These are phyloP conservation scores for Drosophila greeni DNA, from an alignment of 2,888 invertebrate species.

Conservation along the genomic window DNA sequence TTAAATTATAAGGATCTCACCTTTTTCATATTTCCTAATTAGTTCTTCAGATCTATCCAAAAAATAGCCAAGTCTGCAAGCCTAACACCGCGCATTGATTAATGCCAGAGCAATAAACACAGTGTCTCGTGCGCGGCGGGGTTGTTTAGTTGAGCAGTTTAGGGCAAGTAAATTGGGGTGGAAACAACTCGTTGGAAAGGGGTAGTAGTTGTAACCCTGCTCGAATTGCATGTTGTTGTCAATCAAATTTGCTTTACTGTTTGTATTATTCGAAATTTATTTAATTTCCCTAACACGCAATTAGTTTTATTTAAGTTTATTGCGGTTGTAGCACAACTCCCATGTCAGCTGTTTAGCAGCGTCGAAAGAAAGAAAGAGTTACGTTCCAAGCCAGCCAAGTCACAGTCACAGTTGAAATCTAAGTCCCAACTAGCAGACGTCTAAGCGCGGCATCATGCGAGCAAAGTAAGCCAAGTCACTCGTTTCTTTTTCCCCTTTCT, in stretches of 20 bases:
- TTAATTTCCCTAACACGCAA: conserved; percentile 71
- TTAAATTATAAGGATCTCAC: too few relatives aligned
- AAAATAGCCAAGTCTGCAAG: conserved; percentile 1
- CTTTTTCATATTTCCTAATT: background rate
- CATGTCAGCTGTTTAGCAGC: conserved; percentile 65
- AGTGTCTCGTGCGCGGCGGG: conserved; percentile 56
- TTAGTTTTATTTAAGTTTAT: conserved; percentile 74
- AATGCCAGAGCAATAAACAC: conserved; percentile 65
- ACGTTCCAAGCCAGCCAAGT: conserved; percentile 49
- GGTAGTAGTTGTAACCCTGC: conserved; percentile 18
- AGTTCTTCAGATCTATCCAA: background rate
- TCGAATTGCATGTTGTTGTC: conserved; percentile 68
- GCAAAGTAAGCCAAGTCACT: conserved; percentile 52
- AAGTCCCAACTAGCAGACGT: conserved; percentile 40
- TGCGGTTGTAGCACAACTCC: conserved; percentile 60
- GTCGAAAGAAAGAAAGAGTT: conserved; percentile 42
- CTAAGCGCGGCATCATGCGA: conserved; percentile 51
- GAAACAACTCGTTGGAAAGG: conserved; percentile 21
- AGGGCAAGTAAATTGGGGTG: conserved; percentile 17
- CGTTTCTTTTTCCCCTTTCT: conserved; percentile 13
- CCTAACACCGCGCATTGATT: conserved; percentile 44
- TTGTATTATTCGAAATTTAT: conserved; percentile 72
- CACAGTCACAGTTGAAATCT: conserved; percentile 36
- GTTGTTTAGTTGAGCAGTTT: conserved; percentile 66
- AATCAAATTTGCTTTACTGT: conserved; percentile 72